Base-by-base conservation (phyloP, 2,888 invertebrate species). In the Ctena decussata region DNA sequence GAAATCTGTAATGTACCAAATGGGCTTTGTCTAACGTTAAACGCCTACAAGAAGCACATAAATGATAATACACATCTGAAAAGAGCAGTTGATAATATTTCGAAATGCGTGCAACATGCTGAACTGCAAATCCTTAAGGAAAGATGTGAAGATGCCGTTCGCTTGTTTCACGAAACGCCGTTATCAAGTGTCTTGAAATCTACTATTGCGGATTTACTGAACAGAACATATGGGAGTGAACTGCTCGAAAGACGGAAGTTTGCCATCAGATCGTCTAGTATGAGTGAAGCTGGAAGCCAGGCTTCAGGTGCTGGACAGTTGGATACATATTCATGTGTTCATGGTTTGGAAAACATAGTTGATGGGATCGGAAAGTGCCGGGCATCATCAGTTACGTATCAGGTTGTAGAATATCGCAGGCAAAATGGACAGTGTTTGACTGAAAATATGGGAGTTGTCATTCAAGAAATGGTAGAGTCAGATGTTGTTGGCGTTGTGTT, bases 401-500 rank as follows among this genome's bases (percentile, higher is more conserved):
- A 32, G 18, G 35, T 57, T 21, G 75, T 75, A 18, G 75, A 75
- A 57, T 75, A 75, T 27, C 53, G 75, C 21, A 46, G 75, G n/a
- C 75, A 75, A 32, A 69, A 80, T 74, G 80, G 80, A 30, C 80
- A 80, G n/a, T 8, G 18, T 41, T 24, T 74, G 30, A 18, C 53
- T 1, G 80, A 80, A 24, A 49, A 37, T 12, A 74, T 80, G 46
- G 74, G 69, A 12, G 74, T 80, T 18, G 24, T 80, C 6, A 27
- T 80, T 24, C 80, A 80, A 35, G 53, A 74, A 41, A 80, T 80
- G 80, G 37, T 80, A 35, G 35, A 30, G 24, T 39, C 80, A 12
- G 46, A 80, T 6, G 69, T 75, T 18, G 53, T 74, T 12, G 80
- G 74, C 5, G 80, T 80, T 15, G 5, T 80, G 35, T 74, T 80